Conservation (phyloP, 2,113 vertebrate species). For the Malurus alboscapulatus region DNA sequence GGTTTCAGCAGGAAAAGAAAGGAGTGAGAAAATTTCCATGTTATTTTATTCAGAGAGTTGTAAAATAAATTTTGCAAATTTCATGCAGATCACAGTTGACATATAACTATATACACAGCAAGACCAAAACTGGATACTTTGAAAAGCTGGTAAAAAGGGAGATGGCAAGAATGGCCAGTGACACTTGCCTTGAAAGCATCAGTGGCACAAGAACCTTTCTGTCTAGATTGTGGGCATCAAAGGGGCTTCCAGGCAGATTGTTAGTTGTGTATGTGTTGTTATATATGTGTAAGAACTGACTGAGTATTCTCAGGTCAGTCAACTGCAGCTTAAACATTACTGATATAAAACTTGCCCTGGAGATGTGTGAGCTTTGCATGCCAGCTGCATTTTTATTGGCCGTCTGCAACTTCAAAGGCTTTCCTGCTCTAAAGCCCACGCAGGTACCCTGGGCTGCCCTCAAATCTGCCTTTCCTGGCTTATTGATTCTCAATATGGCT, state of each 20-base stretch:
- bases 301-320: not conserved
- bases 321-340: conserved; percentile 23
- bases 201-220: not conserved
- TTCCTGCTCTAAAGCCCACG: conserved; percentile 67
- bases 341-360: not conserved
- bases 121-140: not conserved
- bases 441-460: conserved; percentile 57
- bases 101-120: not conserved
- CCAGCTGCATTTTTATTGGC: conserved; percentile 80
- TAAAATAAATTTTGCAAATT: not conserved
- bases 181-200: not conserved
- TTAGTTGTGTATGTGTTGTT: not conserved
- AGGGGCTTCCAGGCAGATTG: not conserved
- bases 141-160: not conserved
- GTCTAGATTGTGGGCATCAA: not conserved
- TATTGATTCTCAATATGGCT: conserved; percentile 73
- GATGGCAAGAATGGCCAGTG: not conserved
- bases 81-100: not conserved
- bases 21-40: not conserved
- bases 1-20: not conserved
- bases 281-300: not conserved
- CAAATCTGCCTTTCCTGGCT: conserved; percentile 48
- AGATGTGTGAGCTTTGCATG: conserved; percentile 50
- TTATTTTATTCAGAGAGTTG: not conserved
- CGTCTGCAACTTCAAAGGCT: conserved; percentile 77